A percentile compares a stretch with the other conserved stretches of the same genome.
These are phyloP conservation scores for Lepisosteus oculatus DNA, from an alignment of 2,113 vertebrate genomes.

Conservation along the genomic window DNA sequence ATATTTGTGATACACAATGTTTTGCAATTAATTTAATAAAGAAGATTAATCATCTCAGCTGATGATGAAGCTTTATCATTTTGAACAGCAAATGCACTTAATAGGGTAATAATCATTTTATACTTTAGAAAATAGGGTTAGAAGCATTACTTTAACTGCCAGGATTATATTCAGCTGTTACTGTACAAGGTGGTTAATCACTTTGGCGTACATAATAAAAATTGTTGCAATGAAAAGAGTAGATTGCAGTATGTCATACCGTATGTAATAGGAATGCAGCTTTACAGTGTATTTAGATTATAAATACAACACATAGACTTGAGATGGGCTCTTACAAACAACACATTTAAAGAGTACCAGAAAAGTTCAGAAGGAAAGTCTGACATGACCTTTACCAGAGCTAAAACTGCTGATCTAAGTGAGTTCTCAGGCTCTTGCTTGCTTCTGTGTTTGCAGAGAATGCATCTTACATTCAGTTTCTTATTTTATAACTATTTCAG, in stretches of 20 bases:
- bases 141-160: conserved; percentile 36
- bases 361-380: no score
- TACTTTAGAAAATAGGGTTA: conserved; percentile 45
- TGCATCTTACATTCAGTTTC: no score
- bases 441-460: no score
- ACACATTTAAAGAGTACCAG: no score
- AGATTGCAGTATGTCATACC: conserved; percentile 28
- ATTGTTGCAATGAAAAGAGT: conserved; percentile 50
- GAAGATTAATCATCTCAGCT: conserved; percentile 49
- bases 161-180: conserved; percentile 55
- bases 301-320: no score
- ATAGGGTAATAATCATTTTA: conserved; percentile 55
- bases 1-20: conserved; percentile 40
- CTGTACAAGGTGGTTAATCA: conserved; percentile 55
- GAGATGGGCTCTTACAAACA: no score
- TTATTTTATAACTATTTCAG: no score
- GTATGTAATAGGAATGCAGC: no score
- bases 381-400: no score
- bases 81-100: conserved; percentile 38
- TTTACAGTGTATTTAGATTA: no score
- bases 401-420: no score
- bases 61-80: conserved; percentile 48
- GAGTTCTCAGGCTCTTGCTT: no score
- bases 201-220: conserved; percentile 53
- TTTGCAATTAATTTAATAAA: conserved; percentile 50